A percentile compares a stretch with the other conserved stretches of the same genome.
These are phyloP conservation scores for Tribolium madens DNA, from an alignment of 1,140 invertebrate genomes.

Conservation along the genomic window DNA sequence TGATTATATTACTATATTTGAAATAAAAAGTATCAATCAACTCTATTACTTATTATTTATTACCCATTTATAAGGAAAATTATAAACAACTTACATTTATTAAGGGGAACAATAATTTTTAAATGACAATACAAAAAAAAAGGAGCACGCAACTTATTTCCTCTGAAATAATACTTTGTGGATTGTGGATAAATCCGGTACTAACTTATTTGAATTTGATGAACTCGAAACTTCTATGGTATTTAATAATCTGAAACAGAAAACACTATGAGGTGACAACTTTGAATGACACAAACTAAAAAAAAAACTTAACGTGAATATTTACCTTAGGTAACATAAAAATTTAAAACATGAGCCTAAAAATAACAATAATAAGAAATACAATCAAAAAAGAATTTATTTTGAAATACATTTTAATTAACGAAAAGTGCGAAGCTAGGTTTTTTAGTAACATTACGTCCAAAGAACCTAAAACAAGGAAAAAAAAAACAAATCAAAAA, in stretches of 20 bases:
- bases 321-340: conserved; percentile 35
- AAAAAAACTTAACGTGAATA: conserved; percentile 2
- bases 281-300: conserved; percentile 19
- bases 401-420: conserved; percentile 11
- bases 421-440: background rate
- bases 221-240: conserved; percentile 12
- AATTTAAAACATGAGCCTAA: conserved; percentile 39
- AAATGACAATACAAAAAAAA: conserved; percentile 11
- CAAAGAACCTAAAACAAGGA: conserved; percentile 33
- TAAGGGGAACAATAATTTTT: background rate
- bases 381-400: conserved; percentile 21
- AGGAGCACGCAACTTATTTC: conserved; percentile 52
- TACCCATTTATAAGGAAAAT: background rate
- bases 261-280: background rate
- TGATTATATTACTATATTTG: conserved; percentile 46
- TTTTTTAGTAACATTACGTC: conserved; percentile 7
- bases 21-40: conserved; percentile 36
- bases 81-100: background rate
- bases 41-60: background rate
- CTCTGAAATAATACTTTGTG: conserved; percentile 65
- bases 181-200: conserved; percentile 64
- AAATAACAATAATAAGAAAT: conserved; percentile 38
- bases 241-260: conserved; percentile 28
- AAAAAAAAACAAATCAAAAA: background rate
- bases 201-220: conserved; percentile 58